Base-by-base conservation (phyloP, 2,797 vertebrate species). In the Sus cebifrons region DNA sequence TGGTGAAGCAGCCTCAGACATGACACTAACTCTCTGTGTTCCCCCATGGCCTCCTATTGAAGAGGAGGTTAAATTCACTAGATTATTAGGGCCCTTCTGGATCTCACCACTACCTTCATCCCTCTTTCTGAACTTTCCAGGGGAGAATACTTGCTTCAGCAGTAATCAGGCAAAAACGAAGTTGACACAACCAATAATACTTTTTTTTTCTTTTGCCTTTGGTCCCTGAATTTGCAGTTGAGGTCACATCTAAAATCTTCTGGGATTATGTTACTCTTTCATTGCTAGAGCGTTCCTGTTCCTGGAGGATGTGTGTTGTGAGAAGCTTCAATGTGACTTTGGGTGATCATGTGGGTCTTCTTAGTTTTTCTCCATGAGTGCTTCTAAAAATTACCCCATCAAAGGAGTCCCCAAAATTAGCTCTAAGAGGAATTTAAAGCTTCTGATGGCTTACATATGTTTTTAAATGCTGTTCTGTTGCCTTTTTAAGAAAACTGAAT, bases 331-430 rank as follows among this genome's bases (percentile, higher is more conserved):
- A 27, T 54, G 17, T 85, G 86, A 56, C 56, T 86, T 79, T 73
- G 49, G 32, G 78, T 25, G 25, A 85, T 71, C 60, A 84, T 54
- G n/a, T 84, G 25, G 10, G 29, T 64, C 92, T 95, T 95, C 54
- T 81, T 87, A 29, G 44, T 94, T 96, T 93, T 83, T n/a, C 65
- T 73, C 10, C 44, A 18, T 14, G 20, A 64, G 8, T 32, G 15
- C 74, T 93, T 97, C 74, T 78, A 64, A 86, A 94, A 91, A 65
- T 54, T 68, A 6, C 29, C 8, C 32, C 64, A 85, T 54, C n/a
- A 77, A 91, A 89, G 40, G 64, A 70, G 20, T 88, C 85, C 25
- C 49, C 65, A 29, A 60, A 87, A 77, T 85, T 62, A 86, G 54
- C 68, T 93, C 1, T 65, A 71, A 86, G 36, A 82, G 17, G 21